Base-by-base conservation (phyloP, 2,888 invertebrate genomes). In the Vanessa cardui region DNA sequence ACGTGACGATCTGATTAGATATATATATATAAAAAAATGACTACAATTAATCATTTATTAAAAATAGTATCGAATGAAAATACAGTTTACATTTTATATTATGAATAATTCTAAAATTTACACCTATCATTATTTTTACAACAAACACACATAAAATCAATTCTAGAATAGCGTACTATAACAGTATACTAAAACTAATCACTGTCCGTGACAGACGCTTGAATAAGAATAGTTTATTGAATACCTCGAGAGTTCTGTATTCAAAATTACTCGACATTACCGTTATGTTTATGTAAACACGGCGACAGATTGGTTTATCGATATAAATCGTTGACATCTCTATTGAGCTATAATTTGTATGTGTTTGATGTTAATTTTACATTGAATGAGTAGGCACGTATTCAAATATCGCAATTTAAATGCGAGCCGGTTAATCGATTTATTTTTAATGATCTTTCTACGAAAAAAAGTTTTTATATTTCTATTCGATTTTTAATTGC, bases 221-320 rank as follows among this genome's bases (percentile, higher is more conserved):
- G 71, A 80, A 80, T 78, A 70, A n/a, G 31, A 54, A 52, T 52
- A 61, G 58, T 58, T 69, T 64, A 69, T 66, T 64, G 66, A 69
- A 71, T 68, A 61, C 50, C 49, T 64, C 67, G 66, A 58, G 66
- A 68, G 33, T 64, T 67, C 73, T 63, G 65, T 72, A 76, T 74
- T 77, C 73, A 73, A 72, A 74, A 79, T 74, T 72, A 73, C 73
- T 73, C 73, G 69, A 73, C 39, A 39, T 39, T 66, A 72, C 71
- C 77, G 76, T 79, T 81, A 80, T 76, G 74, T 77, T 75, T 78
- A 77, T 78, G 80, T 78, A 71, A 70, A 64, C 62, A 62, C 44
- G 69, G 65, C 68, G 73, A 73, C 72, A 69, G 60, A 74, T 72
- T 72, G 68, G 69, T 70, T 70, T 73, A 75, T 73, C 73, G 71